Base-by-base conservation (phyloP, 23 tunicate genomes). In the Halocynthia roretzi region DNA sequence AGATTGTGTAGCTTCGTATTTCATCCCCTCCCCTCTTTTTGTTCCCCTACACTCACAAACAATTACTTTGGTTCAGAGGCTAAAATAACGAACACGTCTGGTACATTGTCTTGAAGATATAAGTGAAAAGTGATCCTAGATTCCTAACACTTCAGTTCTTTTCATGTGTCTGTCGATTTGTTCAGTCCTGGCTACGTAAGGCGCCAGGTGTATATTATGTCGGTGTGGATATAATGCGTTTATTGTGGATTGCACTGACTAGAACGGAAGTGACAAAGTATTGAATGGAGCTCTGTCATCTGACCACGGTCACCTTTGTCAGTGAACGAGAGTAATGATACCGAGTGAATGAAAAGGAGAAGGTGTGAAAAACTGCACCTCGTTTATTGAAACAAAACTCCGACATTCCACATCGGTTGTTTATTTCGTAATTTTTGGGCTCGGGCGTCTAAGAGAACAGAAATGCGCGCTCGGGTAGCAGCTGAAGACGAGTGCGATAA, bases 1-100 rank as follows among this genome's bases (percentile, higher is more conserved):
- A 54, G 19, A 48, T 53, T 74, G 31, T 22, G 56, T 54, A 20
- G 64, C 15, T 12, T 12, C 31, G 6, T 54, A 54, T 20, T 74
- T 53, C 56, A 14, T 54, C 19, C 60, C 78, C 78, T 52, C 14
- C 15, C 63, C 61, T 52, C 49, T 53, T 48, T 48, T 44, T 74
- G 55, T 62, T 73, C 56, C 70, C 22, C 5, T 65, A 20, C 70
- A 48, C 19, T 48, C 70, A 10, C 48, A 65, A 6, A 65, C 22
- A 40, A 65, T 20, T 20, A 15, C 70, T 40, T 54, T 64, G 56
- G 63, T 53, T 74, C 62, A 15, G 22, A 54, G 62, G 78, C 78
- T 74, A 74, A 74, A 74, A 74, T 56, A 74, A 74, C 78, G 78
- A 74, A 74, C 78, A 74, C 56, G 61, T 50, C 50, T n/a, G n/a